Conservation (phyloP, 1,140 invertebrate species). For the Stenopsyche tienmushanensis region DNA sequence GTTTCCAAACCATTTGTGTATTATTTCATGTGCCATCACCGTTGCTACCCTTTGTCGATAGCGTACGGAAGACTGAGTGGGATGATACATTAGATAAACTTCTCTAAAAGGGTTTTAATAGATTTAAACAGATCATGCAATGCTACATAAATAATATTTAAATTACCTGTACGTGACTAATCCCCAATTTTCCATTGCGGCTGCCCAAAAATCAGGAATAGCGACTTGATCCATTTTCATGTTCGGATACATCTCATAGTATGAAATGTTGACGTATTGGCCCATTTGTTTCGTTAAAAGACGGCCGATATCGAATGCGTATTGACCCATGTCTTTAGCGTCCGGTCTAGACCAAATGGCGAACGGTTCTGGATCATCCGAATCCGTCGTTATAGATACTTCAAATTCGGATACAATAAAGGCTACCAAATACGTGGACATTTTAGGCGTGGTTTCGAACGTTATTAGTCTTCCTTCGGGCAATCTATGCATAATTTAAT, state of each 20-base stretch:
- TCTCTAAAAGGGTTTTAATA: slow-evolving; percentile 22
- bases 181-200: slow-evolving; percentile 95
- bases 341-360: slow-evolving; percentile 35
- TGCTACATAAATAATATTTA: neutral
- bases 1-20: slow-evolving; percentile 59
- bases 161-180: slow-evolving; percentile 77
- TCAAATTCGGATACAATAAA: slow-evolving; percentile 64
- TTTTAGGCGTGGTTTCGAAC: slow-evolving; percentile 59
- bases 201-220: slow-evolving; percentile 85
- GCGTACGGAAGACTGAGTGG: slow-evolving; percentile 4
- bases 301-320: neutral
- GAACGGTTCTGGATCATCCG: neutral
- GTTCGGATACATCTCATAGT: neutral
- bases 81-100: too few species aligned
- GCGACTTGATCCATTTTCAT: slow-evolving; percentile 79
- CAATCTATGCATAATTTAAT: too few species aligned
- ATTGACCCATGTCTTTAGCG: neutral
- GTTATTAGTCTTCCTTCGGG: neutral
- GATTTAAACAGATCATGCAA: too few species aligned
- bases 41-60: slow-evolving; percentile 56
- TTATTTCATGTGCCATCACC: slow-evolving; percentile 53
- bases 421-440: slow-evolving; percentile 84
- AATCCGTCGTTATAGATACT: slow-evolving; percentile 41
- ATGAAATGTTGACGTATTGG: slow-evolving; percentile 46
- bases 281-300: neutral